Evolutionary conservation across 2,888 invertebrate genomes (phyloP).

Genomic region (Drosophila fungiperda): DNA sequence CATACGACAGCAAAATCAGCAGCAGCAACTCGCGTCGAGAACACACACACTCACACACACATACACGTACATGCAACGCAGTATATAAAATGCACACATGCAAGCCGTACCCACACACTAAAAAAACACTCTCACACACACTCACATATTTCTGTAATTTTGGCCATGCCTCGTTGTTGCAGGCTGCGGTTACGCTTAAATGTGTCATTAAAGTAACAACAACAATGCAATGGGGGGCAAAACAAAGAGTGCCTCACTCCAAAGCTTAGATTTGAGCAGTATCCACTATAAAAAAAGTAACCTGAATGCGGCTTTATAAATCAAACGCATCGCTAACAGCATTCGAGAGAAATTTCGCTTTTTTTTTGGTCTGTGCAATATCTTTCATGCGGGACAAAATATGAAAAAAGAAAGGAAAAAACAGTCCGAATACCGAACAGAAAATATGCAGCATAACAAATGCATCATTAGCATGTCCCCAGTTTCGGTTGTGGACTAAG

Average conservation of each 20-base stretch:
- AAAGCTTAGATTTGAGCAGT: conserved; percentile 54
- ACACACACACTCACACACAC: conserved; percentile 7
- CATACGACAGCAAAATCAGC: conserved; percentile 10
- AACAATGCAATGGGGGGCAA: background rate
- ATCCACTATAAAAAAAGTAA: conserved; percentile 17
- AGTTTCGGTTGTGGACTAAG: background rate
- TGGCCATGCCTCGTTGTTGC: conserved; percentile 43
- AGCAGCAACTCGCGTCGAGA: conserved; percentile 35
- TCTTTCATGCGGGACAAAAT: conserved; percentile 57
- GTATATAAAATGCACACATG: conserved; percentile 74
- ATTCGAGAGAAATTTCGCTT: conserved; percentile 18
- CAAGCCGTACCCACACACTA: conserved; percentile 35
- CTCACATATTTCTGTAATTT: conserved; percentile 36
- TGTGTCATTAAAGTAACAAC: conserved; percentile 70
- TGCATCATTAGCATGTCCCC: conserved; percentile 70
- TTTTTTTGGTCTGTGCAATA: conserved; percentile 31
- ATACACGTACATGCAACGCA: conserved; percentile 31
- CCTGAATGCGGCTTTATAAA: conserved; percentile 64
- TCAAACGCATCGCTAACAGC: conserved; percentile 53
- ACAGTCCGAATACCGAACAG: conserved; percentile 26
- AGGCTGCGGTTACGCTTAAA: conserved; percentile 75
- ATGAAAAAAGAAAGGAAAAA: conserved; percentile 12
- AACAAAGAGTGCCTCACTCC: conserved; percentile 17
- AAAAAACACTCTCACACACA: conserved; percentile 1
- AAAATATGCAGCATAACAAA: conserved; percentile 69